Base-by-base conservation (phyloP, 1,140 invertebrate genomes). In the Megalonaias nervosa region DNA sequence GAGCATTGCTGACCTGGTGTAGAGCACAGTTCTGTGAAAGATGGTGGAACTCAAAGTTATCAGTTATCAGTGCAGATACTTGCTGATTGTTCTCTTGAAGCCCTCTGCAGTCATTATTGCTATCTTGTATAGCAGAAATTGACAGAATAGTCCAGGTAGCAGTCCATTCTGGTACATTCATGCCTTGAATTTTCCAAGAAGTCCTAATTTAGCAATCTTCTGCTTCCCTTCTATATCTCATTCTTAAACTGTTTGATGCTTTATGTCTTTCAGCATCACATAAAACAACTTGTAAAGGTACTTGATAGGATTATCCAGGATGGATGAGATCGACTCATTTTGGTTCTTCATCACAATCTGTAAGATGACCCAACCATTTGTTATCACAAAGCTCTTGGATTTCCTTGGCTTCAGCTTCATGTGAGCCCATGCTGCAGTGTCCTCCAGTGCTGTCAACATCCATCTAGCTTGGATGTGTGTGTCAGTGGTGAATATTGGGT, bases 241-340 rank as follows among this genome's bases (percentile, higher is more conserved):
- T 65, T 26, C 62, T 77, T 59, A 2, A 67, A 60, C 21, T n/a
- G 67, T 57, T 57, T 74, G 57, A 61, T 64, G 26, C 74, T 70
- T 48, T 58, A 19, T 15, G 31, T 81, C 76, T 16, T 60, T 31
- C 23, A 66, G 21, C 26, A 64, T 58, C 26, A 56, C 72, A 67
- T 81, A 73, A 67, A 72, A 75, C 76, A 67, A 78, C 65, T 76
- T 81, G 0, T 70, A 72, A 38, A 79, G 69, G 76, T 76, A 72
- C 57, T 75, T 78, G 3, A 79, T 67, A 17, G 67, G 68, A 26
- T 67, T 71, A n/a, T n/a, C n/a, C n/a, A n/a, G n/a, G n/a, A n/a
- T n/a, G n/a, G n/a, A n/a, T n/a, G n/a, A 73, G 23, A 68, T 71
- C 21, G 55, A 57, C n/a, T 74, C 74, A 5, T 62, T 55, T 61